phyloP scores from a whole-genome alignment of 1,140 invertebrate genomes.

The Agrypnia vestita region DNA sequence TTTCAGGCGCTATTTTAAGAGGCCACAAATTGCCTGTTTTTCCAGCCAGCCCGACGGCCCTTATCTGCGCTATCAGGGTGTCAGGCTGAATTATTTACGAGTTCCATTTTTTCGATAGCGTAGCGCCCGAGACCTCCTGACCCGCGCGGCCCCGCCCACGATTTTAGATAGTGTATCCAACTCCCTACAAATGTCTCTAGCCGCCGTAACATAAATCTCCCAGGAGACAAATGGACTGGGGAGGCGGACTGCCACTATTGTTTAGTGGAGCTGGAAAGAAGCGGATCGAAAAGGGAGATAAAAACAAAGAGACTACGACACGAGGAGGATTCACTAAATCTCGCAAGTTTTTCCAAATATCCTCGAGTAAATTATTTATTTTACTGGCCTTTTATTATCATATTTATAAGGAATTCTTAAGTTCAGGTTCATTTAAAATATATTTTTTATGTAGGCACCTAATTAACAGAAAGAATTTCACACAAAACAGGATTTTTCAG shows the following conservation, averaged over 20 bases:
- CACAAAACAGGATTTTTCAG: too few species aligned
- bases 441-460: too few species aligned
- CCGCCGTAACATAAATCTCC: conserved; percentile 1
- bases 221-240: background rate
- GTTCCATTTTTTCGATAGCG: background rate
- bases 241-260: background rate
- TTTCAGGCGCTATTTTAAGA: too few species aligned
- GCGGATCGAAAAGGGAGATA: background rate
- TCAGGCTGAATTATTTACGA: background rate
- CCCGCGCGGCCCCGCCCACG: background rate
- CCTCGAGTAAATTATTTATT: too few species aligned
- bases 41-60: too few species aligned
- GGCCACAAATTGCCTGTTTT: too few species aligned
- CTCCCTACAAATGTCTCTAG: background rate
- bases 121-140: background rate
- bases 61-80: background rate
- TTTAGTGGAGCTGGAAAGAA: background rate
- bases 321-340: background rate
- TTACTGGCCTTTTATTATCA: too few species aligned
- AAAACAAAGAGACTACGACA: background rate
- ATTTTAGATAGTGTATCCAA: background rate
- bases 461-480: too few species aligned
- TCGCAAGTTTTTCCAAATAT: too few species aligned
- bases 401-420: too few species aligned
- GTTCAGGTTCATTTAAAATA: too few species aligned